Conservation (phyloP, 1,140 invertebrate genomes). For the Brachionus calyciflorus region DNA sequence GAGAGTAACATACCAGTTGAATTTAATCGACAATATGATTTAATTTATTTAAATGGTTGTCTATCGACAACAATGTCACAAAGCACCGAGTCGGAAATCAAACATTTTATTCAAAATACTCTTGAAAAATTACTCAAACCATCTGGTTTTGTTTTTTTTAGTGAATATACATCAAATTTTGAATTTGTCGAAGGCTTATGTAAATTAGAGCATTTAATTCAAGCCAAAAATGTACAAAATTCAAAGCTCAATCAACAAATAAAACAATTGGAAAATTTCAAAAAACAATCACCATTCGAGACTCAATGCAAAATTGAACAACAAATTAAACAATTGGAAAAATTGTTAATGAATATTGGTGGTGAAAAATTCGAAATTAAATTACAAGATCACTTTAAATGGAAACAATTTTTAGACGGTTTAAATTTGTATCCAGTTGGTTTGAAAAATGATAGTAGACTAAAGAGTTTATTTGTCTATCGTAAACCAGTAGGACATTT, state of each 20-base stretch:
- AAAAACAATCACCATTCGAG: neutral
- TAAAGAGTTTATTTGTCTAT: neutral
- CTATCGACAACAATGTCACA: neutral
- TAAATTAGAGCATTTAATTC: neutral
- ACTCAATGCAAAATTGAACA: constrained; percentile 9
- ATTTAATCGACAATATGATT: neutral
- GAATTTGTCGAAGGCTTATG: neutral
- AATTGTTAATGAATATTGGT: neutral
- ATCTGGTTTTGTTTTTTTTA: neutral
- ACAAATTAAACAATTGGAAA: constrained; percentile 30
- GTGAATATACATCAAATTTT: constrained; percentile 22
- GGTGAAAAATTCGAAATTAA: neutral
- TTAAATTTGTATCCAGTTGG: neutral
- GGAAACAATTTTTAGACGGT: neutral
- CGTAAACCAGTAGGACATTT: neutral
- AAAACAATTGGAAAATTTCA: constrained; percentile 1
- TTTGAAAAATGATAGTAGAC: neutral
- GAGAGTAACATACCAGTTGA: neutral
- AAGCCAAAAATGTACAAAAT: neutral
- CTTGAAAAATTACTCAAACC: constrained; percentile 1
- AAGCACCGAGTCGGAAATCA: neutral
- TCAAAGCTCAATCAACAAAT: constrained; percentile 13
- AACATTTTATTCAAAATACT: neutral
- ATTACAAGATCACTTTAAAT: neutral
- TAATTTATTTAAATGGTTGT: neutral